Conservation (phyloP, 2,113 vertebrate genomes). For the Vulpes ferrilata region DNA sequence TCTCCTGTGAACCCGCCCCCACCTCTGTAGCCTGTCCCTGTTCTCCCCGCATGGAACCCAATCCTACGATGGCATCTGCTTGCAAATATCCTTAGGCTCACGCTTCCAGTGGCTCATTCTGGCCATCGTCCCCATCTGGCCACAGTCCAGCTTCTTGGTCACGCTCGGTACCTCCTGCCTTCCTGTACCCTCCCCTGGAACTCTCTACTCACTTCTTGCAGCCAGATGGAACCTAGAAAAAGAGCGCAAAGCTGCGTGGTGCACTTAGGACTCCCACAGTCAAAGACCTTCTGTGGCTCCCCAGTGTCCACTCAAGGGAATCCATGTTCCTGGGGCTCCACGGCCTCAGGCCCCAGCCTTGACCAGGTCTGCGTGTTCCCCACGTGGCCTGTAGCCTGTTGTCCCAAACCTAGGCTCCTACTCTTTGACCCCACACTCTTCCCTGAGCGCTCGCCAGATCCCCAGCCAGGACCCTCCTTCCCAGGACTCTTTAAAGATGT, state of each 20-base stretch:
- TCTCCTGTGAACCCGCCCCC: background rate
- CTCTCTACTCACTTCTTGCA: background rate
- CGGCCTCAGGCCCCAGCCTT: background rate
- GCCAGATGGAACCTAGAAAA: background rate
- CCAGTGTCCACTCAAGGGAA: background rate
- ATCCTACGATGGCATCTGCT: background rate
- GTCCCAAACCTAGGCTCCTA: background rate
- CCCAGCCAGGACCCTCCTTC: background rate
- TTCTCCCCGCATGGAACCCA: background rate
- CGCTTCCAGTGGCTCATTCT: background rate
- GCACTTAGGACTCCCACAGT: background rate
- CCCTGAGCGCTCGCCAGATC: background rate
- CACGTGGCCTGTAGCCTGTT: fast-evolving
- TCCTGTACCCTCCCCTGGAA: background rate
- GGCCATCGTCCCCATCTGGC: background rate
- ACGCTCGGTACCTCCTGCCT: no score
- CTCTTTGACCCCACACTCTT: background rate
- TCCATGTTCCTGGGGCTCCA: background rate
- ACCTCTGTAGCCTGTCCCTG: background rate
- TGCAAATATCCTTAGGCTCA: background rate
- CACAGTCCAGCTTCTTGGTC: background rate
- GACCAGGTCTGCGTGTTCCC: background rate
- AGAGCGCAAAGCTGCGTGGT: background rate
- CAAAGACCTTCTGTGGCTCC: background rate
- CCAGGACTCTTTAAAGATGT: background rate